phyloP scores from a whole-genome alignment of 2,113 vertebrate species.

The Tretioscincus oriximinensis region DNA sequence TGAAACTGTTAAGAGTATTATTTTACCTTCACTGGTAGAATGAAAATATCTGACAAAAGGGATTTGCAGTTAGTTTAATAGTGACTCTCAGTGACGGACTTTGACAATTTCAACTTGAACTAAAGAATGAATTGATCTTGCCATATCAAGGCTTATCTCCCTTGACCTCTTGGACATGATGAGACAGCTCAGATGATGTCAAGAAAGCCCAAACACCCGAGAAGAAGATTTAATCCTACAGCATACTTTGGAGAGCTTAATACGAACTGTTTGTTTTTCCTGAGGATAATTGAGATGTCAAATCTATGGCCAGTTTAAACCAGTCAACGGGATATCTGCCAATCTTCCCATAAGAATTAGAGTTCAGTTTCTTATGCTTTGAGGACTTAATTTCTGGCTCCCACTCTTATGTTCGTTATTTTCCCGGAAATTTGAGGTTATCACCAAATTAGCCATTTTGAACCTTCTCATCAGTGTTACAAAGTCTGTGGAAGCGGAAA shows the following conservation, averaged over 20 bases:
- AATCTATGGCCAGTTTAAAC: constrained; percentile 28
- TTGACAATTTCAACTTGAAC: constrained; percentile 10
- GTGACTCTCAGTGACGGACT: constrained; percentile 12
- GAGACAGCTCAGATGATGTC: constrained; percentile 33
- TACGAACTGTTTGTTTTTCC: not conserved
- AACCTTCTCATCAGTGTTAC: too few relatives aligned
- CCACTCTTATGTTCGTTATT: too few relatives aligned
- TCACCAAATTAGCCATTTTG: too few relatives aligned
- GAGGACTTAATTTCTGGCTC: not conserved
- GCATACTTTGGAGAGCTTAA: constrained; percentile 1
- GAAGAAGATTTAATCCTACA: constrained; percentile 21
- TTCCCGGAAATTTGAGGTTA: too few relatives aligned
- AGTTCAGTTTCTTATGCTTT: not conserved
- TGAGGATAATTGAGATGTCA: constrained; percentile 27
- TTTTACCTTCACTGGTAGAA: not conserved
- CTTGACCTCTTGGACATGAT: constrained; percentile 16
- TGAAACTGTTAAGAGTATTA: not conserved
- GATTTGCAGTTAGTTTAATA: not conserved
- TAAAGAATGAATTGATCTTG: constrained; percentile 35
- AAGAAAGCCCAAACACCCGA: constrained; percentile 27
- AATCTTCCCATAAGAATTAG: not conserved
- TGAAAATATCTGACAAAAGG: not conserved
- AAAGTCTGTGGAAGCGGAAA: too few relatives aligned
- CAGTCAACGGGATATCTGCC: not conserved
- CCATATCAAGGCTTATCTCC: constrained; percentile 16